Conservation (phyloP, 1,140 invertebrate species). For the Caerostris darwini region DNA sequence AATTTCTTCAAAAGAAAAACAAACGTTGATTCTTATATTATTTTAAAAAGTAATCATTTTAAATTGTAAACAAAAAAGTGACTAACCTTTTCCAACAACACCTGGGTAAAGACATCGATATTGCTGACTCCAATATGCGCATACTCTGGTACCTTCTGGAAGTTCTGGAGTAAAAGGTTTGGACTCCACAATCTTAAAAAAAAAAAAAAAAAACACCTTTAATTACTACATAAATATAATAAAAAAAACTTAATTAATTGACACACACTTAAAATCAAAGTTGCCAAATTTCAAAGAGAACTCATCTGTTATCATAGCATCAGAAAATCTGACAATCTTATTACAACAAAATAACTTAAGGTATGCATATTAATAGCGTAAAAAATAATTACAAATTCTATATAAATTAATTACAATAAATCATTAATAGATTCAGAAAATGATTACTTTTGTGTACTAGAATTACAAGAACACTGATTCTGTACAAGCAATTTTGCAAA, state of each 20-base stretch:
- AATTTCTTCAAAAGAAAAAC: neutral
- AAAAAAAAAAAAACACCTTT: neutral
- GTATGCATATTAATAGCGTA: too few relatives aligned
- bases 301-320: neutral
- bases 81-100: constrained; percentile 85
- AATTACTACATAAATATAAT: neutral
- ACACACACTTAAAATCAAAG: too few relatives aligned
- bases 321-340: neutral
- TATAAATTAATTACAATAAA: neutral
- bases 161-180: constrained; percentile 85
- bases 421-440: neutral
- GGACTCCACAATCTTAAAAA: constrained; percentile 87
- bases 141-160: constrained; percentile 86
- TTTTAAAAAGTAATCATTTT: neutral
- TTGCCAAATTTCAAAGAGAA: neutral
- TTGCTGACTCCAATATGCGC: constrained; percentile 97
- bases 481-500: too few relatives aligned
- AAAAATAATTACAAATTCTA: too few relatives aligned
- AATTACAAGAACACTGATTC: too few relatives aligned
- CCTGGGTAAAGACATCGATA: constrained; percentile 96
- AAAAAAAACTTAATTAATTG: too few relatives aligned
- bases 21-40: neutral
- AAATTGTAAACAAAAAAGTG: neutral
- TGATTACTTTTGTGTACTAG: too few relatives aligned
- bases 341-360: too few relatives aligned